Base-by-base conservation (phyloP, 1,140 invertebrate species). In the Onthophagus taurus region DNA sequence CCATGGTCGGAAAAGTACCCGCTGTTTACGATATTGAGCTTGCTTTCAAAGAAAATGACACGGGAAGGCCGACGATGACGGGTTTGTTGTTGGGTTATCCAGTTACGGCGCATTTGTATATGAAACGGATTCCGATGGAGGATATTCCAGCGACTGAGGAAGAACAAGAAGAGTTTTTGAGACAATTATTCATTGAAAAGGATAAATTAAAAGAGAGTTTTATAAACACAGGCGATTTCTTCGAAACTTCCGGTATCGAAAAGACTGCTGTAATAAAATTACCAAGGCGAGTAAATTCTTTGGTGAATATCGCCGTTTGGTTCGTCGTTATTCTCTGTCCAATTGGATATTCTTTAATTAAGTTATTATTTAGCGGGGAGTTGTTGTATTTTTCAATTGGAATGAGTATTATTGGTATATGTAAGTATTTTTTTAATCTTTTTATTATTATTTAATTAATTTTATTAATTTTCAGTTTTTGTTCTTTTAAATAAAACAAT, bases 21-120 rank as follows among this genome's bases (percentile, higher is more conserved):
- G 86, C 82, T n/a, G 78, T 94, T 33, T 91, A 91, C 59, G 85
- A 93, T 59, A 80, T 87, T 57, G 82, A 87, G 52, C 61, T 93
- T 31, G 82, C 77, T 12, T 92, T 93, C 55, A 81, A 79, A 35
- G 71, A 72, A 43, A 67, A 72, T 50, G 76, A 75, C 31, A 53
- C 77, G 50, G 69, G 72, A 5, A 73, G 81, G 24, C 80, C 85
- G 11, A 91, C 89, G 1, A 78, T 96, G 51, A 82, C 75, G 50
- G 89, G 79, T 63, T 69, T 95, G 49, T 58, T 96, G n/a, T 72
- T 77, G 45, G 91, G 91, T 1, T 81, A 83, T 58, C 66, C 68
- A 30, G 71, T 89, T 1, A 69, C 75, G 47, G 84, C 78, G 2
- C 80, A 93, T 59, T 70, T 95, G 62, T 80, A 84, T 59, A 77